Percentiles rank a stretch among this genome's conserved stretches.
Evolutionary conservation across 2,797 vertebrate species (phyloP).

Genomic region (Mormyrops boulengeri): DNA sequence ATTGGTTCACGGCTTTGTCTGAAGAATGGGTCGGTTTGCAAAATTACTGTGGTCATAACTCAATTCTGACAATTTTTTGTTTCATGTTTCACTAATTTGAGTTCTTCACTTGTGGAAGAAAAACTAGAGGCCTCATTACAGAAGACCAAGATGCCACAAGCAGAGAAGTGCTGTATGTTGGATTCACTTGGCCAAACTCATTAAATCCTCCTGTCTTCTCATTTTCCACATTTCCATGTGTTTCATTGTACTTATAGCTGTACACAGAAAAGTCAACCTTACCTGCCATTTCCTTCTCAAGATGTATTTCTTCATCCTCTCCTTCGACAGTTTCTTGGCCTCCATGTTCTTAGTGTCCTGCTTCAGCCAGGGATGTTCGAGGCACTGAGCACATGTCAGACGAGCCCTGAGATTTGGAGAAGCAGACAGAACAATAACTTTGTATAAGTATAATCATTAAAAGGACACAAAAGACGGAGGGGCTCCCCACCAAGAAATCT

Average conservation of each 20-base stretch:
- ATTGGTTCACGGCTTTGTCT: not conserved
- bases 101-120: not conserved
- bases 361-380: constrained; percentile 89
- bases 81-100: not conserved
- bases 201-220: not conserved
- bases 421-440: not conserved
- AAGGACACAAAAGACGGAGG: not conserved
- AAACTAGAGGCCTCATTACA: not conserved
- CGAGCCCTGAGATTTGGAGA: constrained; percentile 64
- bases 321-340: constrained; percentile 94
- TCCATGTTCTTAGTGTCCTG: constrained; percentile 97
- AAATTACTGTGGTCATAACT: not conserved
- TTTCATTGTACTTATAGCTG: not conserved
- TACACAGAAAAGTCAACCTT: constrained; percentile 30
- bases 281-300: constrained; percentile 98
- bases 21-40: not conserved
- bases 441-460: not conserved
- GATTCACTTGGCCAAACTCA: not conserved
- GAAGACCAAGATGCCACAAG: not conserved
- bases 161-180: not conserved
- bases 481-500: not conserved
- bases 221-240: not conserved
- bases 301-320: constrained; percentile 98
- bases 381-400: constrained; percentile 80
- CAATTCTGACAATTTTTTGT: not conserved